These are phyloP conservation scores for Etia nguti DNA, from an alignment of 2,113 vertebrate genomes.

Conservation along the genomic window DNA sequence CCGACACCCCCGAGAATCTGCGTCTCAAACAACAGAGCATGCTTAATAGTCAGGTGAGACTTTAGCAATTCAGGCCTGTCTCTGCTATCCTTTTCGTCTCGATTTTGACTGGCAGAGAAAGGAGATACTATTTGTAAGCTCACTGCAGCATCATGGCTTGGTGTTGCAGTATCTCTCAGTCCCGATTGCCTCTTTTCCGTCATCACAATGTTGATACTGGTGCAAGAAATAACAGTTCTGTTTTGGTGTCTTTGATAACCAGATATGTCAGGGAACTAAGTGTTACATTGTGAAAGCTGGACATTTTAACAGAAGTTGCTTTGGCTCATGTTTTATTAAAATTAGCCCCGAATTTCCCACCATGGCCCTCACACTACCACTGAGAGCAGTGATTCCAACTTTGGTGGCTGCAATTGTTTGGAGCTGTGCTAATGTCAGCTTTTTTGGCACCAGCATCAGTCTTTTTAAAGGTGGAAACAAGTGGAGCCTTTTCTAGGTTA, in stretches of 20 bases:
- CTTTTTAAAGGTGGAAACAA: not conserved
- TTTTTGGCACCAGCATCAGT: not conserved
- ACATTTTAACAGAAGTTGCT: not conserved
- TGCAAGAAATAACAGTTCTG: not conserved
- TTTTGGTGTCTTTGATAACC: not conserved
- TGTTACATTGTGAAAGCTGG: accelerated
- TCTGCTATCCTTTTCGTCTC: not conserved
- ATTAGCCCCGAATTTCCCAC: not conserved
- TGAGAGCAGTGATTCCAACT: not conserved
- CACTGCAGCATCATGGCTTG: not conserved
- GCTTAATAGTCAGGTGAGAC: conserved; percentile 91
- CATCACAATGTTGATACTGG: not conserved
- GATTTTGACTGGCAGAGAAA: not conserved
- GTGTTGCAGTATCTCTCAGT: not conserved
- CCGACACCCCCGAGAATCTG: conserved; percentile 94
- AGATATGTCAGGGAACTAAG: accelerated
- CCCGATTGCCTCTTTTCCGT: not conserved
- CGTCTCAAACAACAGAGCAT: conserved; percentile 94
- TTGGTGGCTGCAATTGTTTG: not conserved
- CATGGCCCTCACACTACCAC: not conserved
- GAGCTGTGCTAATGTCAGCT: not conserved
- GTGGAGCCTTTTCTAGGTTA: not conserved
- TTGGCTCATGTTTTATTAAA: not conserved
- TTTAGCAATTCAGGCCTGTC: not conserved
- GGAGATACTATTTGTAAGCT: not conserved